phyloP scores from a whole-genome alignment of 2,888 invertebrate genomes.

The Herminia tarsipennalis region DNA sequence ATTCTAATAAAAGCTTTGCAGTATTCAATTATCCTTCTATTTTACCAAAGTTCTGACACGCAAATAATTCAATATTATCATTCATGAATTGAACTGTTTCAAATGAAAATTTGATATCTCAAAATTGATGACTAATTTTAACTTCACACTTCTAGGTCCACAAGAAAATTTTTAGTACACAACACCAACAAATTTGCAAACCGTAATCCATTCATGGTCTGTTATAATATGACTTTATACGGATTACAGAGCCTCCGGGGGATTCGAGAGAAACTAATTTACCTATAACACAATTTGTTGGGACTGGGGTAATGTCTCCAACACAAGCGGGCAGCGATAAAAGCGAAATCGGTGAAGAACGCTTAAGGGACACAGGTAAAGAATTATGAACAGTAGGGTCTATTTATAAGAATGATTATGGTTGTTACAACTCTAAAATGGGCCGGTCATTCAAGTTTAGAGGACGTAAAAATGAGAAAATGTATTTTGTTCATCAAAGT shows the following conservation, averaged over 20 bases:
- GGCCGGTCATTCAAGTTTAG: too few relatives aligned
- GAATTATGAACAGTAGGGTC: conserved; percentile 34
- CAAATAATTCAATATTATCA: conserved; percentile 5
- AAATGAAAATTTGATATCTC: background rate
- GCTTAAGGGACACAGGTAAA: conserved; percentile 45
- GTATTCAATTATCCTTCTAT: conserved; percentile 8
- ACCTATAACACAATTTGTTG: conserved; percentile 67
- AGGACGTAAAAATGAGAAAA: too few relatives aligned
- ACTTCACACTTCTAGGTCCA: background rate
- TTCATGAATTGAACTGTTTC: background rate
- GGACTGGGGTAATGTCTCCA: conserved; percentile 39
- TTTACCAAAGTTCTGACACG: conserved; percentile 4
- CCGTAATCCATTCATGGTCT: conserved; percentile 46
- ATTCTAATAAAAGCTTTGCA: conserved; percentile 14
- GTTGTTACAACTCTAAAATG: too few relatives aligned
- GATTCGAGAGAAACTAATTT: conserved; percentile 66
- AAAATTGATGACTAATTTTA: background rate
- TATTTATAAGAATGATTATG: conserved; percentile 14
- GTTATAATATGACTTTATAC: conserved; percentile 50
- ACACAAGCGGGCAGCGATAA: conserved; percentile 29
- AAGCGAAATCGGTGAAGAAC: conserved; percentile 26
- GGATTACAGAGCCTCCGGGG: conserved; percentile 52
- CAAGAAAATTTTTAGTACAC: conserved; percentile 10
- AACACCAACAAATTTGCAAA: conserved; percentile 44
- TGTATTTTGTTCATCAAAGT: too few relatives aligned